phyloP scores from a whole-genome alignment of 2,113 vertebrate species.

The Puntigrus tetrazona region DNA sequence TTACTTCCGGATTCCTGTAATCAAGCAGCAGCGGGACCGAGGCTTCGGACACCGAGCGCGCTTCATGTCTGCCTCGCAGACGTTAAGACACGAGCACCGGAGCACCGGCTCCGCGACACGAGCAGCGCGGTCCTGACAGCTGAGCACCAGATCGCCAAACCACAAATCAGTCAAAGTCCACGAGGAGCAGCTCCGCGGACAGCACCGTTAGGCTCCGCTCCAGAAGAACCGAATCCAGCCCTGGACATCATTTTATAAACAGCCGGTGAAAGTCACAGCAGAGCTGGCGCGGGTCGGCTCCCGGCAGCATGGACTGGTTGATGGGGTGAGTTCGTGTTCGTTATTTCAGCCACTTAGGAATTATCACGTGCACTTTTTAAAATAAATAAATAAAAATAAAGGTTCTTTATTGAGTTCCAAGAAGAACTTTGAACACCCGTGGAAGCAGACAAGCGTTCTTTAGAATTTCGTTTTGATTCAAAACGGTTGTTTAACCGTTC shows the following conservation, averaged over 20 bases:
- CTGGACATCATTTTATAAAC: slow-evolving; percentile 57
- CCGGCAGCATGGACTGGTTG: slow-evolving; percentile 84
- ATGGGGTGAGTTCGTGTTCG: slow-evolving; percentile 85
- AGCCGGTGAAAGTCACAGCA: slow-evolving; percentile 61
- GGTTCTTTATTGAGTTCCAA: no score
- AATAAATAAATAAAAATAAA: no score
- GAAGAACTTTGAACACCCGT: no score
- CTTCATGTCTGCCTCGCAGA: neutral
- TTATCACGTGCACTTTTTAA: neutral
- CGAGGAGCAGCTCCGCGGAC: slow-evolving; percentile 54
- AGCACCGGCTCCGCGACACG: neutral
- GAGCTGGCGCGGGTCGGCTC: slow-evolving; percentile 63
- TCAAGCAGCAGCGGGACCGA: slow-evolving; percentile 67
- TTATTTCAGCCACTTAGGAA: neutral
- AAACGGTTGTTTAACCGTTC: no score
- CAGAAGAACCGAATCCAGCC: slow-evolving; percentile 1
- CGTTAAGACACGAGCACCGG: neutral
- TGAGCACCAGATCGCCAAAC: neutral
- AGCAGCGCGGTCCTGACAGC: neutral
- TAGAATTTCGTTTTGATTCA: no score
- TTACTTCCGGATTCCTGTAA: slow-evolving; percentile 84
- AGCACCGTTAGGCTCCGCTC: neutral
- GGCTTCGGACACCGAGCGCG: neutral
- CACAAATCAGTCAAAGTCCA: slow-evolving; percentile 47
- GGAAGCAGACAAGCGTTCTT: no score